Evolutionary conservation across 2,888 invertebrate species (phyloP).

Genomic region (Spilosoma lubricipeda): DNA sequence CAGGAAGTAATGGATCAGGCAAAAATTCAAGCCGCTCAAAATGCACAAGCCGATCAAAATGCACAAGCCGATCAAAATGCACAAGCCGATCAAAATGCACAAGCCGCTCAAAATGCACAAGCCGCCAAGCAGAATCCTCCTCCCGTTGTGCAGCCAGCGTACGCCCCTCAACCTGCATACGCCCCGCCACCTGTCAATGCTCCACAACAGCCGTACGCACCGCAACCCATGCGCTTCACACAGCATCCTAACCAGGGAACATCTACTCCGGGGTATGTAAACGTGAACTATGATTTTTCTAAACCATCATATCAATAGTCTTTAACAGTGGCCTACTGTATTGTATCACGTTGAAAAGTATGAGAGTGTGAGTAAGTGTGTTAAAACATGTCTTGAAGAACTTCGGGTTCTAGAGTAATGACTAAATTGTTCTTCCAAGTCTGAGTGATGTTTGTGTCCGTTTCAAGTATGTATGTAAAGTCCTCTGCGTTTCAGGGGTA

Average conservation of each 20-base stretch:
- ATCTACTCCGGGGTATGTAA: not conserved
- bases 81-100: not conserved
- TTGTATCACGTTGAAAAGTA: too few species aligned
- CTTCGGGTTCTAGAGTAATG: too few species aligned
- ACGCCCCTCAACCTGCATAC: not conserved
- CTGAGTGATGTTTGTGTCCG: too few species aligned
- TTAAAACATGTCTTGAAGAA: too few species aligned
- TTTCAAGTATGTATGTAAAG: too few species aligned
- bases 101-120: not conserved
- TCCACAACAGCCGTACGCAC: not conserved
- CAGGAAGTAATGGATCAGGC: conserved; percentile 26
- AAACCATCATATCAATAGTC: too few species aligned
- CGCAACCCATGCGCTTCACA: not conserved
- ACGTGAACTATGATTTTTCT: not conserved
- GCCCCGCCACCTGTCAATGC: not conserved
- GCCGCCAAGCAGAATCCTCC: not conserved
- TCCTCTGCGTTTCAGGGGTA: too few species aligned
- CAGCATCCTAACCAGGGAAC: not conserved
- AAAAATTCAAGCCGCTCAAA: not conserved
- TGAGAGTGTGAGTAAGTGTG: too few species aligned
- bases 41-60: not conserved
- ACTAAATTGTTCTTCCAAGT: too few species aligned
- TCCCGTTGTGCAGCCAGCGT: not conserved
- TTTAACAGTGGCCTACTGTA: too few species aligned
- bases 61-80: not conserved